Conservation (phyloP, 2,113 vertebrate genomes). For the Phoxinus phoxinus region DNA sequence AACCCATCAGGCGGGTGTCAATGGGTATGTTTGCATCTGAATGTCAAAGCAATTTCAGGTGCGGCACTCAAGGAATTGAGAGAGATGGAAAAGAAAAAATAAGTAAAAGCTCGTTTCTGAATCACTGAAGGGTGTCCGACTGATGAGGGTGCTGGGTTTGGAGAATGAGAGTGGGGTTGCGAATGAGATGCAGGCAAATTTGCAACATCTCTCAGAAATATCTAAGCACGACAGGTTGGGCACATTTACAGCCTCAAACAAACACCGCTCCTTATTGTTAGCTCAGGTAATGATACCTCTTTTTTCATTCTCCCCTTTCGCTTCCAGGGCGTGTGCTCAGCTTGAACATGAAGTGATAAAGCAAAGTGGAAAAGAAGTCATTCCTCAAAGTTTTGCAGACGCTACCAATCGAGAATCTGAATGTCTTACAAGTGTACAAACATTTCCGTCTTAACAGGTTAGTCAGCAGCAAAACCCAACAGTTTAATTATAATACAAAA, state of each 20-base stretch:
- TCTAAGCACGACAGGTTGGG: slow-evolving; percentile 40
- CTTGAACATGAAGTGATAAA: slow-evolving; percentile 21
- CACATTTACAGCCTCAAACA: slow-evolving; percentile 51
- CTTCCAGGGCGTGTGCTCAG: slow-evolving; percentile 9
- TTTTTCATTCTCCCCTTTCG: slow-evolving; percentile 2
- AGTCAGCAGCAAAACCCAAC: background rate
- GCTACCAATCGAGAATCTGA: background rate
- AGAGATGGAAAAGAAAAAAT: slow-evolving; percentile 38
- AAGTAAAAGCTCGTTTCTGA: slow-evolving; percentile 18
- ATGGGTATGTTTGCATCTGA: slow-evolving; percentile 65
- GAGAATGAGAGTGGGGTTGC: slow-evolving; percentile 54
- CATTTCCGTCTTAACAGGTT: background rate
- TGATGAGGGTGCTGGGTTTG: slow-evolving; percentile 53
- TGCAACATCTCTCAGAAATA: slow-evolving; percentile 35
- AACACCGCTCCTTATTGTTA: slow-evolving; percentile 30
- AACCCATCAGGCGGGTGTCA: slow-evolving; percentile 60
- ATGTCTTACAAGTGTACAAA: background rate
- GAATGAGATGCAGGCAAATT: slow-evolving; percentile 48
- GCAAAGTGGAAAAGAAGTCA: slow-evolving; percentile 15
- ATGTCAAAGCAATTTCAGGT: slow-evolving; percentile 70
- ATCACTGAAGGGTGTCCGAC: slow-evolving; percentile 6
- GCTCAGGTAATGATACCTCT: slow-evolving; percentile 37
- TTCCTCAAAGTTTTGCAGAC: background rate
- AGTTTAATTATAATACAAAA: background rate
- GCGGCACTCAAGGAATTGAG: slow-evolving; percentile 56